phyloP scores from a whole-genome alignment of 2,113 vertebrate genomes.

The Pseudolaguvia tuberculata region DNA sequence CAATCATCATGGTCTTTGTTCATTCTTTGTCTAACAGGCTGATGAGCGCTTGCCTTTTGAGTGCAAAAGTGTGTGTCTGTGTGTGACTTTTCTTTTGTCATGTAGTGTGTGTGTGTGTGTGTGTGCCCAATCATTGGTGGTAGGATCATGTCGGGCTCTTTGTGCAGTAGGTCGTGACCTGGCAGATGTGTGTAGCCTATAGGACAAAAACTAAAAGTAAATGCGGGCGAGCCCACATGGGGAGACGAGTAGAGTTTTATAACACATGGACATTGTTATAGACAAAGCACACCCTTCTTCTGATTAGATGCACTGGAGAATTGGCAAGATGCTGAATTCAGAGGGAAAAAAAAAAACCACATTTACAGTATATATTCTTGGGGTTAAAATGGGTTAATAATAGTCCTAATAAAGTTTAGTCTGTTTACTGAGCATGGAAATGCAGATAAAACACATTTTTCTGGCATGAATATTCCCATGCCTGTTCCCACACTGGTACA shows the following conservation, averaged over 20 bases:
- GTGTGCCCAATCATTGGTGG: conserved; percentile 7
- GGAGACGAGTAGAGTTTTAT: background rate
- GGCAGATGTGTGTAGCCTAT: conserved; percentile 63
- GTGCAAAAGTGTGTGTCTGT: conserved; percentile 37
- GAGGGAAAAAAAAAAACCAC: too few relatives aligned
- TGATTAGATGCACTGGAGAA: background rate
- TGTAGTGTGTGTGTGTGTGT: conserved; percentile 21
- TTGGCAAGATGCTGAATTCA: background rate
- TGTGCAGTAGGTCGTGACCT: conserved; percentile 57
- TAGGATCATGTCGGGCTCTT: conserved; percentile 35
- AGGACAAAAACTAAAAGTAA: conserved; percentile 37
- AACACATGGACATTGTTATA: background rate
- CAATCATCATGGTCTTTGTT: conserved; percentile 8
- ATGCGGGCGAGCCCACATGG: background rate
- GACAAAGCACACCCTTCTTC: background rate
- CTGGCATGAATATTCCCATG: background rate
- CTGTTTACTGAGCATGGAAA: too few relatives aligned
- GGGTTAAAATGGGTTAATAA: too few relatives aligned
- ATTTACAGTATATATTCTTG: background rate
- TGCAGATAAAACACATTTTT: background rate
- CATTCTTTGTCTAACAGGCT: conserved; percentile 18
- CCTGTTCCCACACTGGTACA: background rate
- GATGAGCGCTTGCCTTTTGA: conserved; percentile 1
- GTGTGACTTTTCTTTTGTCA: conserved; percentile 33
- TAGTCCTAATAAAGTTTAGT: background rate